phyloP scores from a whole-genome alignment of 2,888 invertebrate genomes.

The Ormyrus labotus region DNA sequence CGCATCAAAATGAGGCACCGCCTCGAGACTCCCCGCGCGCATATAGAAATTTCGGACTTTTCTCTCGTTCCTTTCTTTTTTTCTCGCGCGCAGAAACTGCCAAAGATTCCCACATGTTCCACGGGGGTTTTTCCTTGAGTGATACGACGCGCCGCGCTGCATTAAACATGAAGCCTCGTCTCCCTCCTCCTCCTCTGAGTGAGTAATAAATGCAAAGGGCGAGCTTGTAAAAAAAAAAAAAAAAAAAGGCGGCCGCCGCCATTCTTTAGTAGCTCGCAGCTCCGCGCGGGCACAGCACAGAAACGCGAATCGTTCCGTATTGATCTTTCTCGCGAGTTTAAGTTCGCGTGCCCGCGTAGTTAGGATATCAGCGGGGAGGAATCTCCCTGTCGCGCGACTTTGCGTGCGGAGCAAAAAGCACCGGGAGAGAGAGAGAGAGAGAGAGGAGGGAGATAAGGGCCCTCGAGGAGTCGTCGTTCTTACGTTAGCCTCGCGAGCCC shows the following conservation, averaged over 20 bases:
- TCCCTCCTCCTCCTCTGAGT: constrained; percentile 29
- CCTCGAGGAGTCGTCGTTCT: too few species aligned
- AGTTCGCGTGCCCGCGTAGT: constrained; percentile 55
- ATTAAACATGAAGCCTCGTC: constrained; percentile 53
- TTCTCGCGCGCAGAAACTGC: constrained; percentile 22
- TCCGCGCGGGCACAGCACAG: constrained; percentile 10
- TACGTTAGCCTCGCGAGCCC: too few species aligned
- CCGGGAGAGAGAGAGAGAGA: background rate
- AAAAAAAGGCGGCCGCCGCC: background rate
- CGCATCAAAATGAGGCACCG: constrained; percentile 31
- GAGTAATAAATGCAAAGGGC: constrained; percentile 38
- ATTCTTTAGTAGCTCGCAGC: constrained; percentile 36
- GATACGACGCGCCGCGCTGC: constrained; percentile 25
- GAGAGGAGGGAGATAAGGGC: background rate
- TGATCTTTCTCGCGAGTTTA: constrained; percentile 38
- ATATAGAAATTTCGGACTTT: constrained; percentile 14
- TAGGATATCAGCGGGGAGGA: constrained; percentile 59
- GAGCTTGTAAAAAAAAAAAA: constrained; percentile 45
- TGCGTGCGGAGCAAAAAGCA: constrained; percentile 40
- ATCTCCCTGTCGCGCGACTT: constrained; percentile 55
- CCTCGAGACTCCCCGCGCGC: background rate
- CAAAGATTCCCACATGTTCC: constrained; percentile 48
- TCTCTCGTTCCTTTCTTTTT: background rate
- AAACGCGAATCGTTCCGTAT: constrained; percentile 43
- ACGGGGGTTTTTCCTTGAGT: background rate